These are phyloP conservation scores for Melieria picta DNA, from an alignment of 2,888 invertebrate species.

Conservation along the genomic window DNA sequence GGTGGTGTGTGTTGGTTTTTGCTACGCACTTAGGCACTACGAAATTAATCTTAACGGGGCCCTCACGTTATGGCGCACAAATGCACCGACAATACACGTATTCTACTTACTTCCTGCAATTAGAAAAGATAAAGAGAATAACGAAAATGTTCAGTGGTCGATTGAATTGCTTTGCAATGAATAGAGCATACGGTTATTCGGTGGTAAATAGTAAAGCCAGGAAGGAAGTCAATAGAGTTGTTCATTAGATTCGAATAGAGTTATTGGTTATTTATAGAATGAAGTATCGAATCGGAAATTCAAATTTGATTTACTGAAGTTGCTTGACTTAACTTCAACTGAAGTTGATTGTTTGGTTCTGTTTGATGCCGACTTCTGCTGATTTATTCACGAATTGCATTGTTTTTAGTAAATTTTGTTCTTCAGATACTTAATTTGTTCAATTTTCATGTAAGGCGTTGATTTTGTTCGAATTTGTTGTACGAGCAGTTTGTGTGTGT, in stretches of 20 bases:
- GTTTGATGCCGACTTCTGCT: not conserved
- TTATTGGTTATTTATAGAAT: not conserved
- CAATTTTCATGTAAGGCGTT: too few species aligned
- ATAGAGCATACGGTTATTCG: too few species aligned
- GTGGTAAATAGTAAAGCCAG: not conserved
- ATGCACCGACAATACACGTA: not conserved
- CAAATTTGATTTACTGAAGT: too few species aligned
- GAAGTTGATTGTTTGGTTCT: not conserved
- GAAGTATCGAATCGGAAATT: not conserved
- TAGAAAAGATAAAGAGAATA: slow-evolving; percentile 56
- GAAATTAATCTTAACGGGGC: too few species aligned
- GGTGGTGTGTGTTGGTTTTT: too few species aligned
- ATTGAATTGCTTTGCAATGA: too few species aligned
- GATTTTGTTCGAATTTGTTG: too few species aligned
- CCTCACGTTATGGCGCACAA: slow-evolving; percentile 17
- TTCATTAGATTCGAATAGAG: not conserved
- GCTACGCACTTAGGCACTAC: too few species aligned
- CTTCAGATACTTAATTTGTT: not conserved
- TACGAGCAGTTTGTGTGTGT: too few species aligned
- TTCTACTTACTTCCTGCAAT: slow-evolving; percentile 66
- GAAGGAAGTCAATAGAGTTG: not conserved
- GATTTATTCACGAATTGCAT: not conserved
- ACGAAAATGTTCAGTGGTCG: too few species aligned
- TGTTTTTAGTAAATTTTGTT: not conserved
- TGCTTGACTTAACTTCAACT: too few species aligned